Evolutionary conservation across 2,888 invertebrate genomes (phyloP).

Genomic region (Argyra leucocephala): DNA sequence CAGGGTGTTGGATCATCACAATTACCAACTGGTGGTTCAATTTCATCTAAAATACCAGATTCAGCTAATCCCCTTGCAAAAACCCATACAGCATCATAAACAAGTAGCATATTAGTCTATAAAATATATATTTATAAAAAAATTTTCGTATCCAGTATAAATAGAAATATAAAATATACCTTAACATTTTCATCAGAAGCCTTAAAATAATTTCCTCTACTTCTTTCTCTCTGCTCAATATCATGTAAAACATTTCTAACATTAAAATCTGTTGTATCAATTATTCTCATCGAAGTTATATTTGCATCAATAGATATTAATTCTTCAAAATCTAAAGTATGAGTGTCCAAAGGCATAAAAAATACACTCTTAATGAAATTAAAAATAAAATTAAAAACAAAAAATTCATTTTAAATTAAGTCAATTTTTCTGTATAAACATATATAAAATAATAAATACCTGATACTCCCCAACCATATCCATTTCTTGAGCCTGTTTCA

Average conservation of each 20-base stretch:
- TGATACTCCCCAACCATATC: slow-evolving; percentile 75
- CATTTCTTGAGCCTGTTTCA: slow-evolving; percentile 68
- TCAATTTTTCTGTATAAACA: not conserved
- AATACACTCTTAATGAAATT: slow-evolving; percentile 55
- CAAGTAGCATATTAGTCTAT: slow-evolving; percentile 56
- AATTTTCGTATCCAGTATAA: not conserved
- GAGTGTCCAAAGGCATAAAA: slow-evolving; percentile 44
- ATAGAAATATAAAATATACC: not conserved
- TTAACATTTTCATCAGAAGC: slow-evolving; percentile 18
- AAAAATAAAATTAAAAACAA: slow-evolving; percentile 24
- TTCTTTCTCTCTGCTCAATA: slow-evolving; percentile 39
- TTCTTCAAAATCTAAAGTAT: slow-evolving; percentile 46
- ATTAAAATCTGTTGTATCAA: slow-evolving; percentile 41
- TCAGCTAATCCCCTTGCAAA: slow-evolving; percentile 50
- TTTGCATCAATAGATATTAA: slow-evolving; percentile 40
- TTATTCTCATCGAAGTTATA: slow-evolving; percentile 38
- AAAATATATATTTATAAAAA: slow-evolving; percentile 21
- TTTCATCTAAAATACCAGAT: slow-evolving; percentile 35
- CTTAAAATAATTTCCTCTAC: slow-evolving; percentile 33
- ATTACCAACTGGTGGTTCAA: slow-evolving; percentile 33
- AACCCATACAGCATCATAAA: slow-evolving; percentile 60
- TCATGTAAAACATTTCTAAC: slow-evolving; percentile 40
- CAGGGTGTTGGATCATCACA: slow-evolving; percentile 45
- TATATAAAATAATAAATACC: slow-evolving; percentile 38
- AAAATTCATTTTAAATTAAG: not conserved